Evolutionary conservation across 2,797 vertebrate species (phyloP), one percentile per base, ranked within the genome.

Genomic region (Myiothlypis coronata): DNA sequence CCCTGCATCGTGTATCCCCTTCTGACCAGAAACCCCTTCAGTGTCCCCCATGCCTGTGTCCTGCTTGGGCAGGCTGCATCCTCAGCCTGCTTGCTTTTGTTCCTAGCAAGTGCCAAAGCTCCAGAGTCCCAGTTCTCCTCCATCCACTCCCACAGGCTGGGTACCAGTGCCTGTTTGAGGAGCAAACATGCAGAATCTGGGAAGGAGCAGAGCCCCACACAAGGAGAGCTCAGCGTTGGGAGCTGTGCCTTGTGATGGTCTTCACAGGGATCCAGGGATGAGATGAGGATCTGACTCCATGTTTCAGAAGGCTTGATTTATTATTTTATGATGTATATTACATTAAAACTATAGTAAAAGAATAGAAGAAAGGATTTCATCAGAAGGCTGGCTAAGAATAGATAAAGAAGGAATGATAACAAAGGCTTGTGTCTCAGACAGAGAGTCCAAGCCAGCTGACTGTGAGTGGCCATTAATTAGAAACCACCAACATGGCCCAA

Each of bases 151-250:
- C 53, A 15, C 27, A 32, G 10, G 1, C 49, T n/a, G 44, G n/a
- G 39, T 4, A 43, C 17, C 81, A 67, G 67, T 5, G 46, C 18
- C 28, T 46, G 52, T 52, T 2, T 23, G 56, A 75, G 65, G 20
- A 41, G n/a, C 30, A 32, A 46, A 64, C 3, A 6, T 4, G 43
- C 26, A 53, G 63, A 44, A 13, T 4, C 6, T 26, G 44, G 44
- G 67, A 28, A 72, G 67, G 35, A 68, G 70, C 55, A 59, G 77
- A 90, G 47, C 21, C 24, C 20, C 34, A n/a, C 8, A 12, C 4
- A 12, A 55, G n/a, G 43, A 2, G 34, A 74, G 30, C 35, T 60
- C 41, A 34, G 83, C 0, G 0, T 0, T 52, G 69, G 76, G 83
- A 83, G 26, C 0, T 0, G 27, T 47, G 67, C 20, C 43, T 35